These are phyloP conservation scores for Oligia fasciuncula DNA, from an alignment of 2,888 invertebrate genomes.

Conservation along the genomic window DNA sequence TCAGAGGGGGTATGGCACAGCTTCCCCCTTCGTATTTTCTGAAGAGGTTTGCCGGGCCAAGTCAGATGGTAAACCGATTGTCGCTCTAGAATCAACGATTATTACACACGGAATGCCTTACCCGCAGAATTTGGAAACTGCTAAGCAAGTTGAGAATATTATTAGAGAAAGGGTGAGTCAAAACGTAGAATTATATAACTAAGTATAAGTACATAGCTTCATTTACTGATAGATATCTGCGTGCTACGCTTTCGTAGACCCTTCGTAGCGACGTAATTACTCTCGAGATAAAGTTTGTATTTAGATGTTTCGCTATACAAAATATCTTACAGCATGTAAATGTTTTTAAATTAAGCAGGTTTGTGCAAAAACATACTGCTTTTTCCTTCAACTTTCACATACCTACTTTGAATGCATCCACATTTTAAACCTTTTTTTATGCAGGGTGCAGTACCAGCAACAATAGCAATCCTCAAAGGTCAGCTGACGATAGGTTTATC, in stretches of 20 bases:
- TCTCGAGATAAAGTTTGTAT: slow-evolving; percentile 23
- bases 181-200: slow-evolving; percentile 3
- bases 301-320: slow-evolving; percentile 9
- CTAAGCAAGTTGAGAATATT: slow-evolving; percentile 94
- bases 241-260: slow-evolving; percentile 50
- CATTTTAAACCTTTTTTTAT: slow-evolving; percentile 34
- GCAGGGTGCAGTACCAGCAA: slow-evolving; percentile 97
- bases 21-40: slow-evolving; percentile 82
- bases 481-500: slow-evolving; percentile 94
- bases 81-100: slow-evolving; percentile 99
- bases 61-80: slow-evolving; percentile 92
- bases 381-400: not conserved
- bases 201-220: slow-evolving; percentile 8
- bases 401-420: no score
- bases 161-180: slow-evolving; percentile 92
- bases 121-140: slow-evolving; percentile 97
- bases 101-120: slow-evolving; percentile 99
- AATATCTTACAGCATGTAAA: not conserved
- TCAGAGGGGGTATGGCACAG: slow-evolving; percentile 70
- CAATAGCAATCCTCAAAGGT: slow-evolving; percentile 96
- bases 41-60: slow-evolving; percentile 92
- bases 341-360: slow-evolving; percentile 8
- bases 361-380: not conserved
- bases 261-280: slow-evolving; percentile 50
- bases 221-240: slow-evolving; percentile 19